phyloP scores from a whole-genome alignment of 2,888 invertebrate species.

The Mellilla xanthometata region DNA sequence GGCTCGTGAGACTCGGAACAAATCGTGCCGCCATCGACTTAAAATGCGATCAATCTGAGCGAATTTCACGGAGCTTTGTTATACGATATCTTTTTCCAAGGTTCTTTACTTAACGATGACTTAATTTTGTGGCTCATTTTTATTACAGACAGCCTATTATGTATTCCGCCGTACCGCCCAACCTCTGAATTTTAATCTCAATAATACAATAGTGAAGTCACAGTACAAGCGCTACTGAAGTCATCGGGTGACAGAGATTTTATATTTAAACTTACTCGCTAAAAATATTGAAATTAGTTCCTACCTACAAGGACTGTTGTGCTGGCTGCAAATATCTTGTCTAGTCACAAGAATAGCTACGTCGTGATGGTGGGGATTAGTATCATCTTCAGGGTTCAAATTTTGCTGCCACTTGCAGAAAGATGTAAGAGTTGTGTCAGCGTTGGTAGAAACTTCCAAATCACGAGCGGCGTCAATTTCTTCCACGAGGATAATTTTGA shows the following conservation, averaged over 20 bases:
- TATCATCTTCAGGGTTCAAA: constrained; percentile 88
- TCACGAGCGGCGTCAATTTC: constrained; percentile 84
- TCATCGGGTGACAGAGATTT: constrained; percentile 1
- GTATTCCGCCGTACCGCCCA: constrained; percentile 11
- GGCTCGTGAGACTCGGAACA: constrained; percentile 24
- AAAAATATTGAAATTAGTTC: constrained; percentile 39
- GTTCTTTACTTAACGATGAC: constrained; percentile 14
- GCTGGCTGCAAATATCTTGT: constrained; percentile 87
- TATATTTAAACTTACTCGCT: constrained; percentile 1
- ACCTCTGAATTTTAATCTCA: constrained; percentile 2
- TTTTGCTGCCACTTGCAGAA: constrained; percentile 94
- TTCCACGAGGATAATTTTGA: constrained; percentile 91
- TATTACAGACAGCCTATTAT: constrained; percentile 6
- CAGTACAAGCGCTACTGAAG: neutral
- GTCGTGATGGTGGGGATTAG: constrained; percentile 94
- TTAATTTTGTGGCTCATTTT: constrained; percentile 13
- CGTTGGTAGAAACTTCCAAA: constrained; percentile 89
- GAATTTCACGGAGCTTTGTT: constrained; percentile 21
- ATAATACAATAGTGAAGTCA: neutral
- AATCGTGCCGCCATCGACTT: constrained; percentile 24
- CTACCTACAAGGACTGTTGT: constrained; percentile 80
- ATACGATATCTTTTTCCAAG: constrained; percentile 9
- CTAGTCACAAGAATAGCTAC: constrained; percentile 94
- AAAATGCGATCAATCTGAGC: constrained; percentile 18
- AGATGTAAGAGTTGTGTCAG: constrained; percentile 90